Evolutionary conservation across 1,140 invertebrate genomes (phyloP).

Genomic region (Melanaphis sacchari): DNA sequence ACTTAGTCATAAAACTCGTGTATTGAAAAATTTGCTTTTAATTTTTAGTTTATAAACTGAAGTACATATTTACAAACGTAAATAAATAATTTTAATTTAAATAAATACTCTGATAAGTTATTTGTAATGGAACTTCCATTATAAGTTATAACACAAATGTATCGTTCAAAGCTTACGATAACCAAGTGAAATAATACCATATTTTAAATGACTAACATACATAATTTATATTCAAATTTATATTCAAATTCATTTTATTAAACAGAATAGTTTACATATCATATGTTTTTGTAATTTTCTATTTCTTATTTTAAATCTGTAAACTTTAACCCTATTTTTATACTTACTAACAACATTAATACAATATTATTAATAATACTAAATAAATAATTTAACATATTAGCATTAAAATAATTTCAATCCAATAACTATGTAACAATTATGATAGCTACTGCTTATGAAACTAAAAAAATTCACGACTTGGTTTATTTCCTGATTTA

Average conservation of each 20-base stretch:
- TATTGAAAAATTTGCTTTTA: no score
- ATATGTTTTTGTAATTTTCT: background rate
- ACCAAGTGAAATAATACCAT: background rate
- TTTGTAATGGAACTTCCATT: background rate
- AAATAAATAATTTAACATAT: background rate
- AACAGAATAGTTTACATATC: background rate
- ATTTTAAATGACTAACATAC: background rate
- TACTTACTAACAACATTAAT: background rate
- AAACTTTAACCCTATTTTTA: background rate
- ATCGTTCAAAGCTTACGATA: background rate
- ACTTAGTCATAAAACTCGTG: no score
- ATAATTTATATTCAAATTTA: background rate
- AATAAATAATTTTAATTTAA: background rate
- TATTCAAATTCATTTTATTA: no score
- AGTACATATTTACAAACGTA: no score
- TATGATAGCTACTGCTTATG: background rate
- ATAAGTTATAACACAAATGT: background rate
- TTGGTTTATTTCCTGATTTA: background rate
- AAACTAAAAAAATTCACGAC: background rate
- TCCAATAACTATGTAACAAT: background rate
- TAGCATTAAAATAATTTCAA: background rate
- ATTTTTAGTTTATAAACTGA: no score
- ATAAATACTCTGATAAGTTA: background rate
- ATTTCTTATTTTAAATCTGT: background rate
- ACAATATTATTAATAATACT: background rate